A percentile compares a stretch with the other conserved stretches of the same genome.
Conservation (phyloP, 2,113 vertebrate species). For the Nyctereutes procyonoides region DNA sequence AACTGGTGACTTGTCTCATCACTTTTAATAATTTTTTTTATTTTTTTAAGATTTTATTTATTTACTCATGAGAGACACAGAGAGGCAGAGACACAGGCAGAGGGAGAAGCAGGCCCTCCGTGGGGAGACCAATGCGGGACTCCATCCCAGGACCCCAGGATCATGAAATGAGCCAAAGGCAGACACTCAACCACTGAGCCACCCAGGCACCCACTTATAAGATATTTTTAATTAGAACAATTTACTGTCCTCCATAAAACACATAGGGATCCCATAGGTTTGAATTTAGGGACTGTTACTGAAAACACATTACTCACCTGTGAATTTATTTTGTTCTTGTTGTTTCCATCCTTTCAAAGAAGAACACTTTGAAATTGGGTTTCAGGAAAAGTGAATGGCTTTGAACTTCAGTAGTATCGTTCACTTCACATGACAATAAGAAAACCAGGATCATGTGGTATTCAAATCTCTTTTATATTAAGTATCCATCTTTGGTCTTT, state of each 20-base stretch:
- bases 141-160: too few species aligned
- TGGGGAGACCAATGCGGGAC: too few species aligned
- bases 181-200: too few species aligned
- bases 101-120: too few species aligned
- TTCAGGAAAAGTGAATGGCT: conserved; percentile 12
- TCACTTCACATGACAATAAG: conserved; percentile 30
- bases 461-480: conserved; percentile 42
- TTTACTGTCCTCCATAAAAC: conserved; percentile 30
- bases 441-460: neutral
- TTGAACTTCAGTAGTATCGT: neutral
- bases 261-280: neutral
- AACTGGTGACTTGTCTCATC: conserved; percentile 47
- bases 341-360: neutral
- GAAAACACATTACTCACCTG: neutral
- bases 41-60: too few species aligned
- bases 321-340: neutral
- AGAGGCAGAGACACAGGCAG: too few species aligned
- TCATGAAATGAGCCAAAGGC: too few species aligned
- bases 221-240: conserved; percentile 61
- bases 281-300: neutral
- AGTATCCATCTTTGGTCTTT: neutral
- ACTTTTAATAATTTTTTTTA: neutral
- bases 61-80: too few species aligned
- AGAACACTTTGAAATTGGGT: neutral
- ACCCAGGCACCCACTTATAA: neutral